A percentile compares a stretch with the other conserved stretches of the same genome.
Evolutionary conservation across 2,113 vertebrate genomes (phyloP).

Genomic region (Lycocorax pyrrhopterus): DNA sequence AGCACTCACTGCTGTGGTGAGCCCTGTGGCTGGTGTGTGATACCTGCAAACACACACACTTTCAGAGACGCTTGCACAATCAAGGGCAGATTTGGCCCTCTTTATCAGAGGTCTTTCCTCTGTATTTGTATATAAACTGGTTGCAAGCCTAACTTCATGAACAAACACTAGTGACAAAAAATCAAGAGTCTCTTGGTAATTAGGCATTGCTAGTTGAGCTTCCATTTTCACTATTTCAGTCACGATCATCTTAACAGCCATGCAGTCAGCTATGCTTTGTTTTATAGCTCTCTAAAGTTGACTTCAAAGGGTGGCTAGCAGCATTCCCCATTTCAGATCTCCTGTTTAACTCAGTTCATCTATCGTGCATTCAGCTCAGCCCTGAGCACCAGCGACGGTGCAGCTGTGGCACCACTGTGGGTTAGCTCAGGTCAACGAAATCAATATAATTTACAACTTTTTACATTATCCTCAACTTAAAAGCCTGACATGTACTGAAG

Average conservation of each 20-base stretch:
- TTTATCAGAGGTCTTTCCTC: background rate
- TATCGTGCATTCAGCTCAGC: background rate
- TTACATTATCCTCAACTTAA: background rate
- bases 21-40: background rate
- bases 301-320: background rate
- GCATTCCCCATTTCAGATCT: background rate
- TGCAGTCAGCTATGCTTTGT: background rate
- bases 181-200: background rate
- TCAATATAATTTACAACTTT: background rate
- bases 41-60: background rate
- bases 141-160: background rate
- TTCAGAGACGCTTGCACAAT: background rate
- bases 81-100: background rate
- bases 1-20: background rate
- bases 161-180: background rate
- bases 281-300: background rate
- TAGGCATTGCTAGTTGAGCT: background rate
- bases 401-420: background rate
- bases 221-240: background rate
- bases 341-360: background rate
- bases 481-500: background rate
- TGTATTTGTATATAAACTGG: background rate
- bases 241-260: background rate
- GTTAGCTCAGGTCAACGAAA: background rate
- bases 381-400: fast-evolving